Percentiles rank a stretch among this genome's conserved stretches.
Evolutionary conservation across 2,888 invertebrate species (phyloP).

Genomic region (Drosophila nr. fundita): DNA sequence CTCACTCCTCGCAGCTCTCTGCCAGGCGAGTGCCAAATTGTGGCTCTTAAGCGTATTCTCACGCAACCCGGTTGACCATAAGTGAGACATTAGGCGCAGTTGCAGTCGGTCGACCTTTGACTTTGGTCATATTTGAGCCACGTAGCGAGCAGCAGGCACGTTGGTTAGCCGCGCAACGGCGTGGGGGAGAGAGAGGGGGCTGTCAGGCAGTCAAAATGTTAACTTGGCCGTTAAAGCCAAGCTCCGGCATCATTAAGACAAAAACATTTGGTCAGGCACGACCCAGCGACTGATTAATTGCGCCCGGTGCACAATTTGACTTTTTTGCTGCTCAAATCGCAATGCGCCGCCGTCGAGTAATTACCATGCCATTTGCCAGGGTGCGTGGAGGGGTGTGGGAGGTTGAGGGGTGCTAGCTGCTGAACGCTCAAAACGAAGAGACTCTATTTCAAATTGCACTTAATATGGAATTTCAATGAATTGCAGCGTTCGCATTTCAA

Average conservation of each 20-base stretch:
- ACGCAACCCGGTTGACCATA: conserved; percentile 64
- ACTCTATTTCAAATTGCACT: conserved; percentile 75
- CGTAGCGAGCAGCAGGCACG: conserved; percentile 18
- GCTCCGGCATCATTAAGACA: conserved; percentile 75
- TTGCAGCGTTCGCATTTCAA: conserved; percentile 40
- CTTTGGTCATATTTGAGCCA: conserved; percentile 75
- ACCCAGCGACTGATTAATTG: conserved; percentile 77
- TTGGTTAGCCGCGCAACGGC: not conserved
- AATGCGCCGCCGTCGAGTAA: conserved; percentile 56
- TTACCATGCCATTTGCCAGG: conserved; percentile 71
- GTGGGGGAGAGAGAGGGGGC: conserved; percentile 1
- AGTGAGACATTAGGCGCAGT: conserved; percentile 78
- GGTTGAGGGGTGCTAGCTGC: not conserved
- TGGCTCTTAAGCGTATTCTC: conserved; percentile 42
- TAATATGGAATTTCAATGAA: conserved; percentile 71
- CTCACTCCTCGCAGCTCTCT: not conserved
- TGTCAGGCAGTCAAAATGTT: conserved; percentile 26
- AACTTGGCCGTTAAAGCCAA: conserved; percentile 47
- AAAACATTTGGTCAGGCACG: conserved; percentile 78
- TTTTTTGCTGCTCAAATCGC: conserved; percentile 79
- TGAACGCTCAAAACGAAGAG: conserved; percentile 24
- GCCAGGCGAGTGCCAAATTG: conserved; percentile 12
- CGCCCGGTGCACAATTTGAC: conserved; percentile 74
- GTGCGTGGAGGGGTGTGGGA: not conserved
- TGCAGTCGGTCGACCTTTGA: conserved; percentile 72